Evolutionary conservation across 2,113 vertebrate species (phyloP), one percentile per base, ranked within the genome.

Genomic region (Corythornis vintsioides): DNA sequence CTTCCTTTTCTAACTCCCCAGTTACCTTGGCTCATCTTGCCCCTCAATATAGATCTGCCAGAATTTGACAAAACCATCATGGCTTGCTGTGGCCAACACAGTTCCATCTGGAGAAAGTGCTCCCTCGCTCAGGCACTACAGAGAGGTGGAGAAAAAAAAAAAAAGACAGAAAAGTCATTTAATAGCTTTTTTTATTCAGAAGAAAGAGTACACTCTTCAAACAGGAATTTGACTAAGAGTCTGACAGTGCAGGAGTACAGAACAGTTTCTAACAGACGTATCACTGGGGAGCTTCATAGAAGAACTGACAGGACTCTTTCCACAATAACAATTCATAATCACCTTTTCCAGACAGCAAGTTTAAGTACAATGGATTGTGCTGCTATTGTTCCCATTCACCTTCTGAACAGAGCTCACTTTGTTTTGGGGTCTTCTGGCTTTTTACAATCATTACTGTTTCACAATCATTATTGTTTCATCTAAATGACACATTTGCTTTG

Each of bases 1-100:
- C 21, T 45, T 25, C 13, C 26, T 74, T 60, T 78, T 17, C 53
- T 20, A 79, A 11, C 56, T 86, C n/a, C 70, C 52, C 63, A 72
- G 15, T 95, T 97, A 99, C 99, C 99, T 98, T 38, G 99, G 99
- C 59, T 99, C 98, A 55, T 99, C 99, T 84, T 99, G 98, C 8
- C 97, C 99, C 75, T 99, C 99, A 56, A 99, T 99, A 92, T 99
- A 99, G 84, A 99, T 99, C 97, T 99, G 99, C 99, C 99, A 99
- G 97, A 99, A 99, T 96, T 99, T 99, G 81, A 99, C 98, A 92
- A 98, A 99, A 67, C 99, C 99, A 67, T 99, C 99, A 24, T 99
- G 99, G 85, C 99, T 99, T 56, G 99, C 99, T 40, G 99, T 99
- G 94, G 99, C 99, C 88, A 99, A 96, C 59, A 99, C 99, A 1